Evolutionary conservation across 2,888 invertebrate genomes (phyloP).

Genomic region (Hydrotaea diabolus): DNA sequence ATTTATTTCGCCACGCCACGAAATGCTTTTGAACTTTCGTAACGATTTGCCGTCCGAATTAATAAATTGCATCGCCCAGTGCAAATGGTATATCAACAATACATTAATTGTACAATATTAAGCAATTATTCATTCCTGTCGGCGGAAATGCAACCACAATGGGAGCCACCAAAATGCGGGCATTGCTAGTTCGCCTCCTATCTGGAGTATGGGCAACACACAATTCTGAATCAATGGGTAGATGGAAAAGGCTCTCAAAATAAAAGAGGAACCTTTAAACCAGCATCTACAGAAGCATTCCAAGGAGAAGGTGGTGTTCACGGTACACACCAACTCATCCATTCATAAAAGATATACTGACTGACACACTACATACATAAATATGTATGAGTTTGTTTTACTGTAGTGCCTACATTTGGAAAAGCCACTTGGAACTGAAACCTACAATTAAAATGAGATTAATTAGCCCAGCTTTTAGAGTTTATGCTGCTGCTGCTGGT

Average conservation of each 20-base stretch:
- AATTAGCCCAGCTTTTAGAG: conserved; percentile 74
- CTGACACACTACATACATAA: too few relatives aligned
- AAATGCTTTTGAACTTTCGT: not conserved
- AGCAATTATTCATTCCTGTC: conserved; percentile 70
- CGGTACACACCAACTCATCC: not conserved
- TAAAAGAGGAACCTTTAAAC: conserved; percentile 38
- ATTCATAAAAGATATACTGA: not conserved
- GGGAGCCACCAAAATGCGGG: conserved; percentile 60
- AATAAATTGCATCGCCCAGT: conserved; percentile 53
- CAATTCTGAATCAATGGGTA: conserved; percentile 62
- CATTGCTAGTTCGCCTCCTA: conserved; percentile 13
- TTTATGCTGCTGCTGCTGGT: conserved; percentile 55
- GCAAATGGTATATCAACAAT: conserved; percentile 71
- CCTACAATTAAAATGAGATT: conserved; percentile 78
- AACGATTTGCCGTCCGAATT: conserved; percentile 36
- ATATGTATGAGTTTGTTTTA: not conserved
- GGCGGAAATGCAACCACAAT: conserved; percentile 36
- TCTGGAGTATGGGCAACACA: conserved; percentile 61
- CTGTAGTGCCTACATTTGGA: conserved; percentile 5
- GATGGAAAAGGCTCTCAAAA: conserved; percentile 63
- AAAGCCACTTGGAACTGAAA: conserved; percentile 65
- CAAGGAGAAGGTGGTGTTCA: conserved; percentile 56
- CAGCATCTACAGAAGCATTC: conserved; percentile 50
- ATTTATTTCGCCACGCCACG: not conserved
- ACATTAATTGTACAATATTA: conserved; percentile 77